Conservation (phyloP, 2,113 vertebrate genomes). For the Amphiprion percula region DNA sequence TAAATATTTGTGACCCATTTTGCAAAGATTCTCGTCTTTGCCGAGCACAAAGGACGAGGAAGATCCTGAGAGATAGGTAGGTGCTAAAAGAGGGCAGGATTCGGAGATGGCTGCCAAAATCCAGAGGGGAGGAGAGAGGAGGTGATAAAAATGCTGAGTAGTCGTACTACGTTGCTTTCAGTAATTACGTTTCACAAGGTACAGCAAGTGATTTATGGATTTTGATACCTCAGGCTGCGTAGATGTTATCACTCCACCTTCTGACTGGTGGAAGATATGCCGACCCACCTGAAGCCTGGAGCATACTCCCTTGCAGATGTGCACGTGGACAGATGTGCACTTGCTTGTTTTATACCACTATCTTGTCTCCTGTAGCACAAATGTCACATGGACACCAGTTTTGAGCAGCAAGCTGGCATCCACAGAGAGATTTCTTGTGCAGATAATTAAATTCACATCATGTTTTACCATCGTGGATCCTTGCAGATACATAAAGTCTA, state of each 20-base stretch:
- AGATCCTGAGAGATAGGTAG: background rate
- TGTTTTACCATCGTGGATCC: too few relatives aligned
- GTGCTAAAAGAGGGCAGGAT: background rate
- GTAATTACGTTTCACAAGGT: constrained; percentile 29
- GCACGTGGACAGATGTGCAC: too few relatives aligned
- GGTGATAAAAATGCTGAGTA: constrained; percentile 30
- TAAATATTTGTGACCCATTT: background rate
- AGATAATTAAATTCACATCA: too few relatives aligned
- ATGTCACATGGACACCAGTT: too few relatives aligned
- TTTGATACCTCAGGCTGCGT: constrained; percentile 1
- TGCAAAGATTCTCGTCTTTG: background rate
- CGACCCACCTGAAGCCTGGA: background rate
- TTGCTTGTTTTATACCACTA: too few relatives aligned
- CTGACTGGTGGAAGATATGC: background rate
- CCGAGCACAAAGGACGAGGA: background rate
- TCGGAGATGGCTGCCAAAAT: constrained; percentile 11
- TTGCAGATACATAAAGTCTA: too few relatives aligned
- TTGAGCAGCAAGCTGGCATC: too few relatives aligned
- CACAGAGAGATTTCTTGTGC: too few relatives aligned
- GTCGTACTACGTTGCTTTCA: constrained; percentile 9
- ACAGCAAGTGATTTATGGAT: constrained; percentile 31
- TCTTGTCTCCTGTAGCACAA: too few relatives aligned
- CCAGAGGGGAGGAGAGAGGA: constrained; percentile 3
- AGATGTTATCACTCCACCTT: background rate
- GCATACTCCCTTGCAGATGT: too few relatives aligned